Evolutionary conservation across 2,888 invertebrate genomes (phyloP).

Genomic region (Oxystoma pomonae): DNA sequence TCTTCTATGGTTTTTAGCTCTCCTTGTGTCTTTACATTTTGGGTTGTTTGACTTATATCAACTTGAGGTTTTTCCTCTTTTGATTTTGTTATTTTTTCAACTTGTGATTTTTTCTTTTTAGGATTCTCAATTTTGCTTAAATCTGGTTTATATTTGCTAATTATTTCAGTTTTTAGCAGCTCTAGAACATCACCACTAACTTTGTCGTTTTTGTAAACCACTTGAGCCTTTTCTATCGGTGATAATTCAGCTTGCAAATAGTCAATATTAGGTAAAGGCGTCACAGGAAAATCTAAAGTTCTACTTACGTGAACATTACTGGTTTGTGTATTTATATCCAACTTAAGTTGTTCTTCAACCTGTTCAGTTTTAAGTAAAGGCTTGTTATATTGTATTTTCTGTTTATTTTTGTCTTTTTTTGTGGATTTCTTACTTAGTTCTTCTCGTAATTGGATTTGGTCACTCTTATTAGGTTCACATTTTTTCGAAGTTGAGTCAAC

Average conservation of each 20-base stretch:
- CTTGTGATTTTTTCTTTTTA: constrained; percentile 1
- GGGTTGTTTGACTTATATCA: neutral
- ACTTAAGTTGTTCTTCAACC: neutral
- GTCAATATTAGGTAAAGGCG: constrained; percentile 21
- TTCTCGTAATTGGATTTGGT: neutral
- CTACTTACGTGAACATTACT: neutral
- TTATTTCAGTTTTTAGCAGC: constrained; percentile 28
- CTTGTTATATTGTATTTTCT: constrained; percentile 1
- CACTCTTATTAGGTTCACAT: neutral
- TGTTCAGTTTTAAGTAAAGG: neutral
- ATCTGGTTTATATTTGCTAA: constrained; percentile 29
- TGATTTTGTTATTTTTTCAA: constrained; percentile 12
- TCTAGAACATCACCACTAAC: constrained; percentile 22
- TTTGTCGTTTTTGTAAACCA: constrained; percentile 9
- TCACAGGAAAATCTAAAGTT: neutral
- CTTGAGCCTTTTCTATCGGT: constrained; percentile 13
- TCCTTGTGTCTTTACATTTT: neutral
- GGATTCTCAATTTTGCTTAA: constrained; percentile 17
- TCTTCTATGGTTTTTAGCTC: neutral
- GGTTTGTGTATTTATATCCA: neutral
- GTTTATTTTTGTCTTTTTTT: constrained; percentile 2
- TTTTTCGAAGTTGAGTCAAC: too few relatives aligned
- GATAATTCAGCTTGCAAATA: constrained; percentile 22
- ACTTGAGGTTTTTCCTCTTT: neutral
- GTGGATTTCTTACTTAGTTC: neutral